A percentile compares a stretch with the other conserved stretches of the same genome.
Evolutionary conservation across 2,888 invertebrate genomes (phyloP).

Genomic region (Hymenopus coronatus): DNA sequence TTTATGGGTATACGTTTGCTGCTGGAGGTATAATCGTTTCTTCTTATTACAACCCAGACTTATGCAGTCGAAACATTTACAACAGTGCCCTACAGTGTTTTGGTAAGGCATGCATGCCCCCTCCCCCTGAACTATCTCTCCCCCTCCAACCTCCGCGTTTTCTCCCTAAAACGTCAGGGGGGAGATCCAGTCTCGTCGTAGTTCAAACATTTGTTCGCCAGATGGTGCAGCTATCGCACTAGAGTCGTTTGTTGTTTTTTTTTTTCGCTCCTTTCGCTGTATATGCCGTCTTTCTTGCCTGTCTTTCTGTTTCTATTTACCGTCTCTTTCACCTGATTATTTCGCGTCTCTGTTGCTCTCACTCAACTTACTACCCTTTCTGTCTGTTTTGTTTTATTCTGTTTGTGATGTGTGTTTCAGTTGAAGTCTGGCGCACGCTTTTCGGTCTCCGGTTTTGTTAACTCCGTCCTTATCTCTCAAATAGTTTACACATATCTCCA

Average conservation of each 20-base stretch:
- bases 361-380: background rate
- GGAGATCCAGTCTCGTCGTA: conserved; percentile 6
- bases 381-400: background rate
- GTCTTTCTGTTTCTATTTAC: background rate
- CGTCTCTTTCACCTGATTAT: background rate
- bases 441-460: background rate
- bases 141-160: conserved; percentile 39
- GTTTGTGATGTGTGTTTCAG: background rate
- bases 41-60: background rate
- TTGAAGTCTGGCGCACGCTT: conserved; percentile 3
- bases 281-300: background rate
- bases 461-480: background rate
- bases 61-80: background rate
- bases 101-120: conserved; percentile 24
- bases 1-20: background rate
- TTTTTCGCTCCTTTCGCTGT: background rate
- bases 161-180: conserved; percentile 11
- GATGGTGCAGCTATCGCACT: conserved; percentile 21
- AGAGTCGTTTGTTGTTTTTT: background rate
- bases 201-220: conserved; percentile 26
- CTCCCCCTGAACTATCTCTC: conserved; percentile 38
- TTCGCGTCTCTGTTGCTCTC: background rate
- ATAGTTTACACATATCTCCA: background rate
- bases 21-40: background rate
- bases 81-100: background rate